Percentiles rank a stretch among this genome's conserved stretches.
Conservation (phyloP, 2,888 invertebrate genomes). For the Nephrotoma appendiculata region DNA sequence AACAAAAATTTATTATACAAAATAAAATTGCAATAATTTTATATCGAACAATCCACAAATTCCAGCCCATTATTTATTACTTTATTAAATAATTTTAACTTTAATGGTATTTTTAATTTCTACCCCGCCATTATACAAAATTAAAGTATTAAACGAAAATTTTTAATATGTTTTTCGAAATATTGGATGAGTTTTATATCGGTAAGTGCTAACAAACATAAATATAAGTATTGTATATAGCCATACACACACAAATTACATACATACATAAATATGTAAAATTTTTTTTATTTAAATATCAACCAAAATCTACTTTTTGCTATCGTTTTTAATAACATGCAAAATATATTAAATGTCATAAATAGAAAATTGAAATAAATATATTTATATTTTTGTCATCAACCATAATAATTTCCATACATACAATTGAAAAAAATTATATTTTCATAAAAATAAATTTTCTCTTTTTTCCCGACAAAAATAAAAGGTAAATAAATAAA, state of each 20-base stretch:
- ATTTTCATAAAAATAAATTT: background rate
- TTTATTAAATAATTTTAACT: too few relatives aligned
- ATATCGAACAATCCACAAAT: too few relatives aligned
- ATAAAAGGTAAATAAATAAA: background rate
- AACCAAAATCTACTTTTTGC: background rate
- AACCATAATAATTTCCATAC: background rate
- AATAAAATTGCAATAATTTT: too few relatives aligned
- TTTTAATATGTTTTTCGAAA: too few relatives aligned
- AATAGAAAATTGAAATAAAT: background rate
- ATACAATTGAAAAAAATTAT: background rate
- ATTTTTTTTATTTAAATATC: background rate
- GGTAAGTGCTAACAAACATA: background rate
- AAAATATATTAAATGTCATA: background rate
- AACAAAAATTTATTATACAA: too few relatives aligned
- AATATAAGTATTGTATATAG: background rate
- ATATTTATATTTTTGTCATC: background rate
- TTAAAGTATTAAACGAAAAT: too few relatives aligned
- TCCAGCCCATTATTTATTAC: too few relatives aligned
- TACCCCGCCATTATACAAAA: too few relatives aligned
- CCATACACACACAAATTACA: background rate
- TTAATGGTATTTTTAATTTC: too few relatives aligned
- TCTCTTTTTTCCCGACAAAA: background rate
- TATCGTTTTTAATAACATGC: background rate
- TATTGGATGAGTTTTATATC: background rate
- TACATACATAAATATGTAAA: background rate